Conservation (phyloP, 2,797 vertebrate genomes). For the Sylvia borin region DNA sequence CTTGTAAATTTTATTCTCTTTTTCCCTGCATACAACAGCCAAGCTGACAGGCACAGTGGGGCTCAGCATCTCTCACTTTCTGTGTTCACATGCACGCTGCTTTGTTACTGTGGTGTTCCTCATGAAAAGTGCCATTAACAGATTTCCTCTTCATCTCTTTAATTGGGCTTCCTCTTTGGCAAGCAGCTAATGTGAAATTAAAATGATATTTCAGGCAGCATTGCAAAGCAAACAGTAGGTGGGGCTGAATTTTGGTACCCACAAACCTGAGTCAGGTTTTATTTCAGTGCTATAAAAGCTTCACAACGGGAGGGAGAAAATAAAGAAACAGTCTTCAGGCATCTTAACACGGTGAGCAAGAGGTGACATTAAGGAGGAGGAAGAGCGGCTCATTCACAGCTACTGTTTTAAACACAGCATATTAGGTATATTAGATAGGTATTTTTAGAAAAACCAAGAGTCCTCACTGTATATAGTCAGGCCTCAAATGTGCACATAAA, state of each 20-base stretch:
- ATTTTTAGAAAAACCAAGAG: neutral
- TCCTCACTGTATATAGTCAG: neutral
- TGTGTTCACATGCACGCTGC: neutral
- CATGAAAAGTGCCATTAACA: neutral
- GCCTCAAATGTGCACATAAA: neutral
- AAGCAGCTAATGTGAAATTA: constrained; percentile 27
- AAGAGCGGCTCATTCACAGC: neutral
- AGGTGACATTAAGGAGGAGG: neutral
- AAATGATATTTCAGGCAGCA: constrained; percentile 26
- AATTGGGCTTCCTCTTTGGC: neutral
- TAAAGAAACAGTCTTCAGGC: neutral
- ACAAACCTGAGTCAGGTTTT: constrained; percentile 6
- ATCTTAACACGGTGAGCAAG: neutral
- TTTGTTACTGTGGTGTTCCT: neutral
- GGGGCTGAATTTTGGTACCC: constrained; percentile 18
- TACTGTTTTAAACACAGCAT: neutral
- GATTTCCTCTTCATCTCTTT: neutral
- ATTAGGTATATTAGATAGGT: neutral
- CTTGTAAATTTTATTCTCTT: constrained; percentile 11
- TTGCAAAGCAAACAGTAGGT: neutral
- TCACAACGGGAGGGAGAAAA: neutral
- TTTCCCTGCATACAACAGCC: neutral
- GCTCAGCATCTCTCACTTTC: neutral
- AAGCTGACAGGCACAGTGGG: constrained; percentile 23
- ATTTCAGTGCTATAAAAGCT: neutral